Conservation (phyloP, 2,113 vertebrate species). For the Tetrax tetrax region DNA sequence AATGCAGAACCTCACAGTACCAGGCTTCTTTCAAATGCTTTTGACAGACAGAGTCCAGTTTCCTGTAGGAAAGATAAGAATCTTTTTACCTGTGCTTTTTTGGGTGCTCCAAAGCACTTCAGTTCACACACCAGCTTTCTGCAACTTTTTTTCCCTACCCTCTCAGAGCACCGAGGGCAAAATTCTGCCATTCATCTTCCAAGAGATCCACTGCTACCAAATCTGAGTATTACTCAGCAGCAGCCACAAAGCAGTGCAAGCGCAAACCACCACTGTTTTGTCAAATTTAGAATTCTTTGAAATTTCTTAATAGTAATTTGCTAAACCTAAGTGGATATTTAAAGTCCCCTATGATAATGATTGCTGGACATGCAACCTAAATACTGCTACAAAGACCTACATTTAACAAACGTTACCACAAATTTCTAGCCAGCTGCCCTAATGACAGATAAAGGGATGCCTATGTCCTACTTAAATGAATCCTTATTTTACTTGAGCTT, state of each 20-base stretch:
- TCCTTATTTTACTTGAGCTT: background rate
- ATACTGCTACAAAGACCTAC: background rate
- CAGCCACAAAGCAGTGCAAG: background rate
- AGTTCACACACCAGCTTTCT: background rate
- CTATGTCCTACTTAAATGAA: background rate
- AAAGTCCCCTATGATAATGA: background rate
- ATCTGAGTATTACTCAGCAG: background rate
- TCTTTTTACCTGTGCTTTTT: background rate
- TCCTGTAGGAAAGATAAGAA: background rate
- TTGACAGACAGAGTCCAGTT: background rate
- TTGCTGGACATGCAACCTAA: background rate
- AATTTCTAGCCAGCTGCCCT: background rate
- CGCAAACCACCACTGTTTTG: background rate
- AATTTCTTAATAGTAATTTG: background rate
- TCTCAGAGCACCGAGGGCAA: background rate
- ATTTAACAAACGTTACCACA: background rate
- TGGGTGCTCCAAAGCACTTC: background rate
- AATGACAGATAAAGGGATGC: background rate
- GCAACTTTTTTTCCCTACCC: background rate
- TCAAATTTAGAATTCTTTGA: background rate
- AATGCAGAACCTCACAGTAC: background rate
- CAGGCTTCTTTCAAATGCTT: background rate
- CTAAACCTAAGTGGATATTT: background rate
- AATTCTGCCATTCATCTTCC: background rate
- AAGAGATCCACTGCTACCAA: no score